Conservation (phyloP, 2,113 vertebrate species). For the Tachysurus fulvidraco region DNA sequence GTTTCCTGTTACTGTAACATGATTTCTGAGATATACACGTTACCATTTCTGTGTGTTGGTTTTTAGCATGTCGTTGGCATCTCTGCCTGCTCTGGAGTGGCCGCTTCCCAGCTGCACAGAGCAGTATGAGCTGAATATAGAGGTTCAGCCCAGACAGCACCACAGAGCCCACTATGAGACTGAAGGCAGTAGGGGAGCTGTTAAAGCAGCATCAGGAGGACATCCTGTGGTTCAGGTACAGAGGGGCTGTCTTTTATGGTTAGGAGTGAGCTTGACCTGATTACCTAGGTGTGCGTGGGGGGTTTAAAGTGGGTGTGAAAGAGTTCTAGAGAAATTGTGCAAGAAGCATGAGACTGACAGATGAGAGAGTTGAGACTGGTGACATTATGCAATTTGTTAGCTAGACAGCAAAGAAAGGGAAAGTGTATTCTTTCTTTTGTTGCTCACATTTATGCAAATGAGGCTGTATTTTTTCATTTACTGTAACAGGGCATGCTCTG, state of each 20-base stretch:
- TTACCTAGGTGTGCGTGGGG: not conserved
- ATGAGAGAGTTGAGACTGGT: conserved; percentile 31
- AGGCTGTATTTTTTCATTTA: conserved; percentile 17
- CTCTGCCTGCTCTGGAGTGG: conserved; percentile 86
- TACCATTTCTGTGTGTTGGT: not conserved
- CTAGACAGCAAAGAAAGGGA: conserved; percentile 8
- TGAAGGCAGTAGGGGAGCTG: conserved; percentile 91
- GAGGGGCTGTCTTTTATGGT: not conserved
- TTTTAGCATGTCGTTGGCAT: conserved; percentile 74
- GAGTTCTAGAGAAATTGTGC: not conserved
- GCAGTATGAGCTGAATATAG: conserved; percentile 85
- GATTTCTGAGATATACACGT: not conserved
- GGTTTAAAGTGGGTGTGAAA: not conserved
- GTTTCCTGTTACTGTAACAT: not conserved
- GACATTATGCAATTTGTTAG: not conserved
- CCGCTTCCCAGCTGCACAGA: conserved; percentile 75
- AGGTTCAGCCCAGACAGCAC: conserved; percentile 89
- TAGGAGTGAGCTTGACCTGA: not conserved
- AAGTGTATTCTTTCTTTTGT: not conserved
- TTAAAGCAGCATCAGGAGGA: conserved; percentile 86
- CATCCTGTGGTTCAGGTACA: conserved; percentile 93
- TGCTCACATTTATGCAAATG: conserved; percentile 42
- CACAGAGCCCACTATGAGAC: conserved; percentile 98
- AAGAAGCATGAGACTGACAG: not conserved
- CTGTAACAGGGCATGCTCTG: conserved; percentile 3